phyloP scores from a whole-genome alignment of 1,140 invertebrate genomes.

The Sarcophaga bullata region DNA sequence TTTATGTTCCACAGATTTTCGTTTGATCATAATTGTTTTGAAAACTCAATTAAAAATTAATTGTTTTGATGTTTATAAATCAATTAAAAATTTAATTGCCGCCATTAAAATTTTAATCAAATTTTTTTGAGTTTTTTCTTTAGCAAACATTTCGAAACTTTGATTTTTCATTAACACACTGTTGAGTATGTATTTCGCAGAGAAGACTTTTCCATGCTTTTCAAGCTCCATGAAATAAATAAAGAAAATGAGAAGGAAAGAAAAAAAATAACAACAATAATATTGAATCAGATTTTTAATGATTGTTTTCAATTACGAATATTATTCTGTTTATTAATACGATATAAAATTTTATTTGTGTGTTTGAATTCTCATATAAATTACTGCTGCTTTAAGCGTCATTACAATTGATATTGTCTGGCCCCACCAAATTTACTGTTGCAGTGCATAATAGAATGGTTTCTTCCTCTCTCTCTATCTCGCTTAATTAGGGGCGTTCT shows the following conservation, averaged over 20 bases:
- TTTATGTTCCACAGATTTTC: no score
- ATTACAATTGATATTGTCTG: background rate
- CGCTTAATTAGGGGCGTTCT: constrained; percentile 39
- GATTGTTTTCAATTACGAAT: constrained; percentile 63
- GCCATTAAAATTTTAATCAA: no score
- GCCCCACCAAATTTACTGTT: background rate
- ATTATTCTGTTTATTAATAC: no score
- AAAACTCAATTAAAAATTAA: no score
- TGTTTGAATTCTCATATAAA: background rate
- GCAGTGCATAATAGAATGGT: background rate
- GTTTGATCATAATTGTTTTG: no score
- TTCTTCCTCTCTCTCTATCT: background rate
- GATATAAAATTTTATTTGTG: background rate
- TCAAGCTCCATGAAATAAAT: background rate
- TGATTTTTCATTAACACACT: no score
- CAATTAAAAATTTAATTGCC: no score
- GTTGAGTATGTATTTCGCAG: no score
- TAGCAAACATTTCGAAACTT: no score
- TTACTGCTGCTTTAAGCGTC: background rate
- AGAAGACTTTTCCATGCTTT: background rate
- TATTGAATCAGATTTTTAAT: constrained; percentile 63
- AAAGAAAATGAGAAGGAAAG: background rate
- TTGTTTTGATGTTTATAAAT: no score
- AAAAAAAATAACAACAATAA: background rate
- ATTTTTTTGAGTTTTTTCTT: background rate